phyloP scores from a whole-genome alignment of 1,140 invertebrate species.

The Hormaphis cornu region DNA sequence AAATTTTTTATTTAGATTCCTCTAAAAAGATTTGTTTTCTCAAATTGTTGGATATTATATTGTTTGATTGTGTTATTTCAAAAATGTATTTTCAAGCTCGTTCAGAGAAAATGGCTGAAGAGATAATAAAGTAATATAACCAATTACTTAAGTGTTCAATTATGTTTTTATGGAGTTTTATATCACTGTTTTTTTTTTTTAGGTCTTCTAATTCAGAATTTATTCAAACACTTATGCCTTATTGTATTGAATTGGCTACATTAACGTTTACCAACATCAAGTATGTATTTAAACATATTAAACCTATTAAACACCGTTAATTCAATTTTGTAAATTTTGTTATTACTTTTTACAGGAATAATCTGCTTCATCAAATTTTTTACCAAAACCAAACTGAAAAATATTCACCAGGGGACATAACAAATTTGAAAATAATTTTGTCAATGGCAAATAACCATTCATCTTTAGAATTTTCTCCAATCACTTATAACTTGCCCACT shows the following conservation, averaged over 20 bases:
- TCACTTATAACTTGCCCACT: conserved; percentile 1
- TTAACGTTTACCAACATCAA: conserved; percentile 3
- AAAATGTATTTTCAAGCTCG: not conserved
- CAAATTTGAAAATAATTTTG: conserved; percentile 14
- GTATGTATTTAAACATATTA: conserved; percentile 5
- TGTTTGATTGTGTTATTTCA: conserved; percentile 15
- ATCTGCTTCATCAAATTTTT: conserved; percentile 1
- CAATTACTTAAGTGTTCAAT: not conserved
- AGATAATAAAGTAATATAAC: not conserved
- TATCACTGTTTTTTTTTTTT: not conserved
- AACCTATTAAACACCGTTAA: too few species aligned
- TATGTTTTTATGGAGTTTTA: not conserved
- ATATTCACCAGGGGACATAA: not conserved
- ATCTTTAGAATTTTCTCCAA: conserved; percentile 16
- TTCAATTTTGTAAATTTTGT: too few species aligned
- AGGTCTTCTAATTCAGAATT: not conserved
- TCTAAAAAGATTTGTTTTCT: not conserved
- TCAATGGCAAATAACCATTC: conserved; percentile 21
- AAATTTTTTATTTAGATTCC: not conserved
- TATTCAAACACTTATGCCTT: not conserved
- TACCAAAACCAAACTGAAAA: not conserved
- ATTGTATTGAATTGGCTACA: conserved; percentile 15
- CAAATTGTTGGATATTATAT: conserved; percentile 11
- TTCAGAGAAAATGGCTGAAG: conserved; percentile 1
- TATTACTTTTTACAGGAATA: not conserved